Evolutionary conservation across 2,113 vertebrate species (phyloP), one percentile per base, ranked within the genome.

Genomic region (Balaenoptera acutorostrata): DNA sequence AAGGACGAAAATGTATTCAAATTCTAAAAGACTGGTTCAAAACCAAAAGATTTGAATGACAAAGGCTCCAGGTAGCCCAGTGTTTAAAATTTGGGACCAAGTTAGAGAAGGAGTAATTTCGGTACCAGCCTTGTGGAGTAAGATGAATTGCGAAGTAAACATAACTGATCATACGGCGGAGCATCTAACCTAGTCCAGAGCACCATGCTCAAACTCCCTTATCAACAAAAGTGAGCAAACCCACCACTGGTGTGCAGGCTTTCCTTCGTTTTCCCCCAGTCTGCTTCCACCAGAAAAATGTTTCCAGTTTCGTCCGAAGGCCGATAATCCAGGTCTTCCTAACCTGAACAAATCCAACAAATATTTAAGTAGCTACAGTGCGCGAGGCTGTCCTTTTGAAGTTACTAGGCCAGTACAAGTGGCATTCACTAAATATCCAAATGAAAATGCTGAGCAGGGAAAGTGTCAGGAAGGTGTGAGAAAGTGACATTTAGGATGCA

Each of bases 1-100:
- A 81, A 39, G 36, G 31, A 31, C 66, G 46, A 63, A 61, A 59
- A 69, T 61, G 44, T 57, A 92, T 29, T 95, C 52, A 46, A 31
- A 57, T 68, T 81, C 66, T 61, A 59, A 80, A 90, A 90, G 44
- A 78, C 64, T 39, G 64, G 52, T 46, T 89, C 31, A 82, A 84
- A 84, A 88, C 5, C 49, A 81, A 82, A 63, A 61, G 7, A 8
- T 86, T n/a, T 82, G 49, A 75, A 61, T 49, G 71, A 29, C 14
- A 33, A 83, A 6, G 61, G 31, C 6, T 39, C 46, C 57, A 59
- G 44, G 18, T 66, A 55, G 27, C 33, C 33, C 66, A 63, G 39
- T 55, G 68, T 94, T 90, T 49, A 15, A 96, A 39, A 3, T 33
- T 31, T 49, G 31, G 18, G 33, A 21, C 23, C 39, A 44, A 44